Conservation (phyloP, 2,113 vertebrate genomes). For the Varanus salvator region DNA sequence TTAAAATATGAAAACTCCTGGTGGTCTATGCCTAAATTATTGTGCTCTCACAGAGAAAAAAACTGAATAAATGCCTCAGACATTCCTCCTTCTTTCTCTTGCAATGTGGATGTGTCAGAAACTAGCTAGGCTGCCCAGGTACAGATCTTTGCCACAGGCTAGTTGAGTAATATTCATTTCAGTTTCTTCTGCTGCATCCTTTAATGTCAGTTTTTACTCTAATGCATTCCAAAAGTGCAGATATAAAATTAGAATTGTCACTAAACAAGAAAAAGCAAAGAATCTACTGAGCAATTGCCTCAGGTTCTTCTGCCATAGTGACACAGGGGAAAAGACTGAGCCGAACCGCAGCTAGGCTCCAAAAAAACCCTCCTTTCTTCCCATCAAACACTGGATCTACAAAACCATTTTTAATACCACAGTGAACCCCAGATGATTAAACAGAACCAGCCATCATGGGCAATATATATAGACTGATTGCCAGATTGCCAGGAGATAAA, state of each 20-base stretch:
- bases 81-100: conserved; percentile 3
- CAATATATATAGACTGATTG: not conserved
- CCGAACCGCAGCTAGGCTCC: not conserved
- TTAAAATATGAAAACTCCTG: conserved; percentile 1
- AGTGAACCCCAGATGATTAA: conserved; percentile 1
- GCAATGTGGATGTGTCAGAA: not conserved
- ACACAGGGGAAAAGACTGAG: conserved; percentile 19
- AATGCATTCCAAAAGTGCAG: not conserved
- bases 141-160: not conserved
- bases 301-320: conserved; percentile 1
- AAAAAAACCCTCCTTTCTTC: conserved; percentile 1
- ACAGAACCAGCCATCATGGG: not conserved
- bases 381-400: not conserved
- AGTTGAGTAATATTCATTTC: not conserved
- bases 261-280: conserved; percentile 20
- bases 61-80: not conserved
- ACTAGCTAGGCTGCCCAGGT: not conserved
- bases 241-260: not conserved
- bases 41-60: conserved; percentile 1
- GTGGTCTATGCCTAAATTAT: not conserved
- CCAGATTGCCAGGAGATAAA: not conserved
- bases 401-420: conserved; percentile 16
- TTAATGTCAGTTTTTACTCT: not conserved
- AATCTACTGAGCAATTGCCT: conserved; percentile 7
- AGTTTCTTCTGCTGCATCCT: not conserved